Conservation (phyloP, 2,888 invertebrate genomes). For the Melikaiella ostensackeni region DNA sequence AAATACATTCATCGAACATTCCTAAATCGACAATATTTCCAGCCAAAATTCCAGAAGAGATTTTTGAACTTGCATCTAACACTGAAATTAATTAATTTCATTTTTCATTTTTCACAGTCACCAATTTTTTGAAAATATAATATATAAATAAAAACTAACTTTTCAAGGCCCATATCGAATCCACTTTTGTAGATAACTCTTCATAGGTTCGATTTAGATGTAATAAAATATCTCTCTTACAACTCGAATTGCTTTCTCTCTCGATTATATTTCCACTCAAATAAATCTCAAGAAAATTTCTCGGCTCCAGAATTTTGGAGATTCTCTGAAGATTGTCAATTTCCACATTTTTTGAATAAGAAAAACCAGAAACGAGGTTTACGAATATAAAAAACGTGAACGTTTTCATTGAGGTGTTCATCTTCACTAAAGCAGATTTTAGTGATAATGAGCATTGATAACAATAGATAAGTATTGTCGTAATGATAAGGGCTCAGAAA, state of each 20-base stretch:
- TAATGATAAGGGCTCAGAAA: neutral
- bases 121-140: neutral
- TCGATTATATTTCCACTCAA: neutral
- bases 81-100: slow-evolving; percentile 67
- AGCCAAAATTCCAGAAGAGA: slow-evolving; percentile 76
- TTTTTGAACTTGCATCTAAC: slow-evolving; percentile 78
- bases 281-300: neutral
- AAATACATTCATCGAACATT: slow-evolving; percentile 76
- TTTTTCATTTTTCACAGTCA: neutral
- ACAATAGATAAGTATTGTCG: neutral
- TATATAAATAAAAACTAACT: neutral
- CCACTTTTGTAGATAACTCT: neutral
- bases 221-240: neutral
- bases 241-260: neutral
- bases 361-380: neutral
- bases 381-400: neutral
- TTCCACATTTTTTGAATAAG: neutral
- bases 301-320: neutral
- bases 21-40: slow-evolving; percentile 77
- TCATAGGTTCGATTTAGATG: neutral
- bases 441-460: neutral
- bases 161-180: neutral
- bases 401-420: neutral
- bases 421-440: neutral
- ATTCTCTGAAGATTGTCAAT: neutral